Base-by-base conservation (phyloP, 1,140 invertebrate genomes). In the Elymnias hypermnestra region DNA sequence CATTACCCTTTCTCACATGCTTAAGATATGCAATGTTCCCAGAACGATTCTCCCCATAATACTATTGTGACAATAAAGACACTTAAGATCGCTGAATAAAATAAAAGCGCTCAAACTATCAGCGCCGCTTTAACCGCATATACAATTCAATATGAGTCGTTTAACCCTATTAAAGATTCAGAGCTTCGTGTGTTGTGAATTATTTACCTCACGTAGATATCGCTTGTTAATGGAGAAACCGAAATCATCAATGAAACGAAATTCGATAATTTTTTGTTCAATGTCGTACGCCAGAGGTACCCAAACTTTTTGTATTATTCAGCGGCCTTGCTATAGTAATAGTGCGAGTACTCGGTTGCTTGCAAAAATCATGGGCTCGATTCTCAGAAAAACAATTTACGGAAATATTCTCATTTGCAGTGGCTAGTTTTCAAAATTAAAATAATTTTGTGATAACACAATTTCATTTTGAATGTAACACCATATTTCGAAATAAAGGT, bases 1-100 rank as follows among this genome's bases (percentile, higher is more conserved):
- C 17, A 13, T 57, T 55, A 60, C 40, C 41, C 31, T 55, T 37
- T 54, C 54, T 43, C 48, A 51, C 36, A 51, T 35, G 23, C 35
- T 44, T 53, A 40, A 49, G 31, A 55, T 40, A 37, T 41, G 29
- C 23, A 12, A 15, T 47, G 44, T 38, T 57, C 40, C 21, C 41
- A 31, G 50, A 52, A 48, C 51, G 61, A 57, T 40, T 62, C 62
- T 46, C 17, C 57, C 62, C 58, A 66, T 59, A 68, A 59, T 52
- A 31, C 58, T 57, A 60, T 72, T 72, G 71, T 67, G 63, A 72
- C 66, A 68, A 76, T 68, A 58, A 68, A 70, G 62, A 64, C 61
- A 64, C 59, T 65, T 64, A 68, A 76, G 66, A 67, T 69, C 73
- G 65, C 68, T 61, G 71, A 69, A 71, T 74, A 79, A 74, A 81